A percentile compares a stretch with the other conserved stretches of the same genome.
Conservation (phyloP, 2,888 invertebrate genomes). For the Oscheius onirici region DNA sequence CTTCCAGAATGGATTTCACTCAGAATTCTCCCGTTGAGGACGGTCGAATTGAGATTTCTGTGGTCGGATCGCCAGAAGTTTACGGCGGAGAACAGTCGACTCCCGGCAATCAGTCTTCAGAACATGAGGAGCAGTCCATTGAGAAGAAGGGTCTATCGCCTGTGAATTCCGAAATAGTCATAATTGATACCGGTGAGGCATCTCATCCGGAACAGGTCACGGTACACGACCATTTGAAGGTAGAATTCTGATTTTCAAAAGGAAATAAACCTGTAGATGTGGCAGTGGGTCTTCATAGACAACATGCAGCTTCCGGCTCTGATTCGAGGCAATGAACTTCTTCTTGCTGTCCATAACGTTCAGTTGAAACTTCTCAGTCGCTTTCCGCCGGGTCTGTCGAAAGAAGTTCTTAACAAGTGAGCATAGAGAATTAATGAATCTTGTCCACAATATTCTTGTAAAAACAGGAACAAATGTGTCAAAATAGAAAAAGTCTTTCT, state of each 20-base stretch:
- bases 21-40: too few relatives aligned
- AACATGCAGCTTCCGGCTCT: conserved; percentile 51
- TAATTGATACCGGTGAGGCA: conserved; percentile 16
- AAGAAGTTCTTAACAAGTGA: conserved; percentile 16
- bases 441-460: too few relatives aligned
- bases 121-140: not conserved
- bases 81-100: conserved; percentile 13
- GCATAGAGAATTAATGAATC: too few relatives aligned
- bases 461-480: not conserved
- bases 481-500: not conserved
- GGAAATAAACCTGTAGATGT: conserved; percentile 28
- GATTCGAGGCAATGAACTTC: conserved; percentile 38
- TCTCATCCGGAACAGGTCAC: not conserved
- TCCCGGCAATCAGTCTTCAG: not conserved
- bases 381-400: conserved; percentile 53
- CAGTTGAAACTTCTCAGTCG: conserved; percentile 62
- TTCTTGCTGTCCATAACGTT: conserved; percentile 63
- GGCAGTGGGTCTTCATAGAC: conserved; percentile 53
- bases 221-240: conserved; percentile 14
- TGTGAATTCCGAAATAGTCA: not conserved
- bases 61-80: conserved; percentile 26
- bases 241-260: conserved; percentile 19
- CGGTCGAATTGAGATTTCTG: conserved; percentile 2
- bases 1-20: too few relatives aligned
- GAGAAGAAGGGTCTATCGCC: conserved; percentile 4